Percentiles rank a stretch among this genome's conserved stretches.
Evolutionary conservation across 2,113 vertebrate species (phyloP).

Genomic region (Struthio camelus): DNA sequence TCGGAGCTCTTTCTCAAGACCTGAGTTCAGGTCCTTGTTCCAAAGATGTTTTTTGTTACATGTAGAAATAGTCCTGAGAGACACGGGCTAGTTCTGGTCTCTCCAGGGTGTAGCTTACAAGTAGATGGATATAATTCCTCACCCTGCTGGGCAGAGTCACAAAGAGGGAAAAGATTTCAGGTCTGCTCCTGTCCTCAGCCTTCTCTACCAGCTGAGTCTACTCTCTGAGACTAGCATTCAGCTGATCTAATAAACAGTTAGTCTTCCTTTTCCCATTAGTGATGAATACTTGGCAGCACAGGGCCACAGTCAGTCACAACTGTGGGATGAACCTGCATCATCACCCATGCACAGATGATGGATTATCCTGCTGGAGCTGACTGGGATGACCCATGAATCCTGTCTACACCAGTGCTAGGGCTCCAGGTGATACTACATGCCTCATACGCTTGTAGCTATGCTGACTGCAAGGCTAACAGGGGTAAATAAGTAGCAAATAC

Average conservation of each 20-base stretch:
- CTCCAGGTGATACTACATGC: background rate
- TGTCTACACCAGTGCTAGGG: background rate
- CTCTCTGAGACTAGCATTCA: accelerated
- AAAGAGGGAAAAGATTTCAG: background rate
- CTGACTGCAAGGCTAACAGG: background rate
- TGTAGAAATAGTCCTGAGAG: background rate
- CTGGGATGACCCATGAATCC: background rate
- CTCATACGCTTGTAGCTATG: background rate
- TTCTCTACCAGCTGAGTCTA: background rate
- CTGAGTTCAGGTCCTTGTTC: background rate
- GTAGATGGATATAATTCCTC: background rate
- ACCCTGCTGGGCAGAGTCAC: background rate
- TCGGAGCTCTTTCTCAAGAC: background rate
- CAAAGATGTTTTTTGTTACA: background rate
- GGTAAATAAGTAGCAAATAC: background rate
- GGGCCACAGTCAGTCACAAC: background rate
- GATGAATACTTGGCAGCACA: background rate
- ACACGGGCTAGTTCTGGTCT: background rate
- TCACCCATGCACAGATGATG: background rate
- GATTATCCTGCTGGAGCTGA: background rate
- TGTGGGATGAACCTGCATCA: background rate
- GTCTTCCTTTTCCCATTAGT: background rate
- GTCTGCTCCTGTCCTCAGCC: background rate
- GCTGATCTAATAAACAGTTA: background rate
- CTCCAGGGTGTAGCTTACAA: background rate